Evolutionary conservation across 2,888 invertebrate species (phyloP).

Genomic region (Callyntrura guangdongensis): DNA sequence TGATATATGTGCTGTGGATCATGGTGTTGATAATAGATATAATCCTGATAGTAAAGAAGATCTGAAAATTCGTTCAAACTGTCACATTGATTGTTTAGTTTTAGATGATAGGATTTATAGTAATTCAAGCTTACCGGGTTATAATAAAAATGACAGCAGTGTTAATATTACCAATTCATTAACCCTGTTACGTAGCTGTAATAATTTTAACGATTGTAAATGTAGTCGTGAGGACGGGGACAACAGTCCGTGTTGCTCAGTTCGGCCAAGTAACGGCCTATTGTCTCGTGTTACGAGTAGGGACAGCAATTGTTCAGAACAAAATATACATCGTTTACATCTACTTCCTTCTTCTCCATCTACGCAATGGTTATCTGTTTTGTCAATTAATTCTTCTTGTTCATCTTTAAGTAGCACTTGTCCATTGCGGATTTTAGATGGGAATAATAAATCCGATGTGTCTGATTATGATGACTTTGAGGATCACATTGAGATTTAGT

Average conservation of each 20-base stretch:
- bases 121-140: slow-evolving; percentile 43
- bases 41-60: slow-evolving; percentile 50
- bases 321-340: slow-evolving; percentile 14
- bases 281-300: slow-evolving; percentile 44
- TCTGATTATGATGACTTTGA: slow-evolving; percentile 77
- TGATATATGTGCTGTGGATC: slow-evolving; percentile 58
- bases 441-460: slow-evolving; percentile 63
- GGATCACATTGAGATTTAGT: slow-evolving; percentile 74
- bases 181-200: slow-evolving; percentile 39
- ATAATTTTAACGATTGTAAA: no score
- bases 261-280: slow-evolving; percentile 41
- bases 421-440: slow-evolving; percentile 68
- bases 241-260: slow-evolving; percentile 50
- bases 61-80: slow-evolving; percentile 69
- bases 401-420: slow-evolving; percentile 73
- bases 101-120: background rate
- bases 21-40: slow-evolving; percentile 15
- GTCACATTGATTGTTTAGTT: slow-evolving; percentile 65
- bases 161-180: slow-evolving; percentile 38
- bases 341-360: slow-evolving; percentile 34
- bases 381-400: slow-evolving; percentile 69
- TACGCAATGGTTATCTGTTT: slow-evolving; percentile 69
- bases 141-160: background rate
- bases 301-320: slow-evolving; percentile 46
- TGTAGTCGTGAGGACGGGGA: no score